Evolutionary conservation across 2,888 invertebrate genomes (phyloP).

Genomic region (Drosophila meridiana): DNA sequence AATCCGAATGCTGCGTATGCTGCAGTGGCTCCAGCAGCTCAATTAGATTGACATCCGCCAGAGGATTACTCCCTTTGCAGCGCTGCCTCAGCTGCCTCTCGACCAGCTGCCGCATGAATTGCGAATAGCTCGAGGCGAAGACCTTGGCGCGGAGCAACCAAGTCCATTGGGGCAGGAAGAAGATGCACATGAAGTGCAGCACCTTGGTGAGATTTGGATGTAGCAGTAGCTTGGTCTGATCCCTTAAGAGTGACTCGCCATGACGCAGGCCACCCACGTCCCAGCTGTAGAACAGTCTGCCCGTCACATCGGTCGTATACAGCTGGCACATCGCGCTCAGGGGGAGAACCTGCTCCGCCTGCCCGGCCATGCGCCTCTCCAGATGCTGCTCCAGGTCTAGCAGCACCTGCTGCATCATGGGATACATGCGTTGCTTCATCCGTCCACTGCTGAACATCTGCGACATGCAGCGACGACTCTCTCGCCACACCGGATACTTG

Average conservation of each 20-base stretch:
- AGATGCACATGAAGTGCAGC: slow-evolving; percentile 73
- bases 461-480: slow-evolving; percentile 74
- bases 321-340: slow-evolving; percentile 79
- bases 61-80: slow-evolving; percentile 18
- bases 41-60: slow-evolving; percentile 83
- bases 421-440: slow-evolving; percentile 81
- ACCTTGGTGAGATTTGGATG: slow-evolving; percentile 61
- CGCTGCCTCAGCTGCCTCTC: slow-evolving; percentile 20
- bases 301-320: slow-evolving; percentile 82
- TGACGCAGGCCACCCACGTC: slow-evolving; percentile 71
- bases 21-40: slow-evolving; percentile 84
- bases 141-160: slow-evolving; percentile 69
- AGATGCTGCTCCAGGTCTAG: slow-evolving; percentile 67
- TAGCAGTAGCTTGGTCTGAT: slow-evolving; percentile 69
- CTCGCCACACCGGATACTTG: slow-evolving; percentile 77
- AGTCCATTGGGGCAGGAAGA: slow-evolving; percentile 74
- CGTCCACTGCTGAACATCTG: slow-evolving; percentile 76
- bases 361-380: slow-evolving; percentile 38
- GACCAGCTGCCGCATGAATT: slow-evolving; percentile 83
- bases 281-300: slow-evolving; percentile 74
- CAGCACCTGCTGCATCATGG: slow-evolving; percentile 71
- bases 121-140: slow-evolving; percentile 62
- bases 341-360: slow-evolving; percentile 30
- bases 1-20: slow-evolving; percentile 68
- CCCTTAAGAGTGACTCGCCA: slow-evolving; percentile 64